Base-by-base conservation (phyloP, 2,113 vertebrate genomes). In the Indicator maculatus region DNA sequence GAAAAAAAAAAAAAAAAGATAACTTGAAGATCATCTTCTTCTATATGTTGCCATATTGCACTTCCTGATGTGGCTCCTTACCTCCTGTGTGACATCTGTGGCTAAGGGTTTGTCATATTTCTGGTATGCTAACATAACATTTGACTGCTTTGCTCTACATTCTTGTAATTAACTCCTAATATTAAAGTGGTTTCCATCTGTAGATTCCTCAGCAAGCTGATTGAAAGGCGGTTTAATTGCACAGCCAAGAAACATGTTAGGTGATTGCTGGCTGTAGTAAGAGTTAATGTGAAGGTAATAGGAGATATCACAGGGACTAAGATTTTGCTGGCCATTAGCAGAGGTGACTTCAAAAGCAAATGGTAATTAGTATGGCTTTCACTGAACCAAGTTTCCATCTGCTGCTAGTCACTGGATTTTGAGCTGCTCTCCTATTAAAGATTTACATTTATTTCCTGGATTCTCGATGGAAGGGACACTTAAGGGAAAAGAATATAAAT, bases 301-400 rank as follows among this genome's bases (percentile, higher is more conserved):
- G 72, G 53, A 92, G 59, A 85, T 96, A 95, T 94, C 92, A 95
- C 83, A 96, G 95, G 45, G 36, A 74, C 79, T 84, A 78, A 95
- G 82, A 89, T 96, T 94, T 93, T 94, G 58, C 88, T 93, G 90
- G 90, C 93, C 90, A 74, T 95, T 95, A 94, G 72, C 90, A 93
- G 87, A 87, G 90, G 81, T 92, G 90, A 93, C 88, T 95, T 95
- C 88, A 94, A 96, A 94, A 93, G 88, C 76, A 83, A 84, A 84
- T 75, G 73, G 63, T 95, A 93, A 96, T 96, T 96, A 95, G 85
- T 59, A 31, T 86, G 44, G 88, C 76, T 96, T 92, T 95, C 56
- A 59, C 58, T 91, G 86, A 90, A 84, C 55, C 80, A 55, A 86
- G 74, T 84, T 95, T 95, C 90, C 82, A 86, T 94, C 79, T 95